Evolutionary conservation across 2,888 invertebrate genomes (phyloP).

Genomic region (Dynastes tityus): DNA sequence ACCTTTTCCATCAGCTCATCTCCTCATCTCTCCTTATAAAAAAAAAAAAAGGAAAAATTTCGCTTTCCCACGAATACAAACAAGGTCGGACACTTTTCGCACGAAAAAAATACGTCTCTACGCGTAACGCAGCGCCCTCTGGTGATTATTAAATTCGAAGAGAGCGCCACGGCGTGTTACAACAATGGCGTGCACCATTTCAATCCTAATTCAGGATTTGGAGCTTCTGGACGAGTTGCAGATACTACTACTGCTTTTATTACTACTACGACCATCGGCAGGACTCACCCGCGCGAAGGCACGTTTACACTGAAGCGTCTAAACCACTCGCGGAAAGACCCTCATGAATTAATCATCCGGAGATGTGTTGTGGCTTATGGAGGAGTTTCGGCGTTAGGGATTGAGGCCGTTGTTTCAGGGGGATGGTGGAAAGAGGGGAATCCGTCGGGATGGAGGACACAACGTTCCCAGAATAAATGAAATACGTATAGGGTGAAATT

Average conservation of each 20-base stretch:
- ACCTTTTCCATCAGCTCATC: not conserved
- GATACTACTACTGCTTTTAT: not conserved
- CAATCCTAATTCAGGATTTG: conserved; percentile 69
- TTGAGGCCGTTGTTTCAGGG: not conserved
- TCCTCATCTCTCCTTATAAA: not conserved
- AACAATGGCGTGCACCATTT: conserved; percentile 58
- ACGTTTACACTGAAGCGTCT: not conserved
- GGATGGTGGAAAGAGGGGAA: not conserved
- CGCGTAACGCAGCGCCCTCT: conserved; percentile 8
- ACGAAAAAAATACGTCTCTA: not conserved
- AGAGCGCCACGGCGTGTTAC: conserved; percentile 11
- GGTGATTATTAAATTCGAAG: conserved; percentile 38
- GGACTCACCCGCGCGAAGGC: not conserved
- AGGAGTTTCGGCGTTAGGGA: conserved; percentile 12
- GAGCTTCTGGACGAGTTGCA: conserved; percentile 60
- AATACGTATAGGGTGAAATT: not conserved
- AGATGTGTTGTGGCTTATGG: conserved; percentile 67
- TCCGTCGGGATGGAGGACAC: no score
- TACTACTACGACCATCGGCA: no score
- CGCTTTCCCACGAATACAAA: conserved; percentile 7
- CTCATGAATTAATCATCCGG: conserved; percentile 69
- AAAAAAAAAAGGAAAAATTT: conserved; percentile 6
- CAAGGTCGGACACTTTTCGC: conserved; percentile 13
- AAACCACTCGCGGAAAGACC: conserved; percentile 64
- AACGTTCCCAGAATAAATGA: no score